Conservation (phyloP, 2,797 vertebrate genomes). For the Tokudaia muenninki region DNA sequence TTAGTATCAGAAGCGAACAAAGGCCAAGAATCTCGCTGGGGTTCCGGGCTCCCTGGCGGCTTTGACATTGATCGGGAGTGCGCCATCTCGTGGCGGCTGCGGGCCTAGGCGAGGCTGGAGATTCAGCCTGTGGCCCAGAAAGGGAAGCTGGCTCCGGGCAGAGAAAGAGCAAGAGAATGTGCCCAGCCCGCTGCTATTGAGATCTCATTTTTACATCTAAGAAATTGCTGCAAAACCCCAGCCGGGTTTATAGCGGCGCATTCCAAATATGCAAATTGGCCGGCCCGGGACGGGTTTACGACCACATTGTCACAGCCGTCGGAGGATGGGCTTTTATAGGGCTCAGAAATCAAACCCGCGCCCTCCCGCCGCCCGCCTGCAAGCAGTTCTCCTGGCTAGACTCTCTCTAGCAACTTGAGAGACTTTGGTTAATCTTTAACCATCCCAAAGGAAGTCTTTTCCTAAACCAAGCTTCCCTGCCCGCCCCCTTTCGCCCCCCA, state of each 20-base stretch:
- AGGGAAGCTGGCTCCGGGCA: constrained; percentile 62
- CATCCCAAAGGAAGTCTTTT: constrained; percentile 87
- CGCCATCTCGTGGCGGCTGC: constrained; percentile 95
- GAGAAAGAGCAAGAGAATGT: constrained; percentile 68
- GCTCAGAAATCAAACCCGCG: constrained; percentile 93
- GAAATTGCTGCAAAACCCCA: constrained; percentile 83
- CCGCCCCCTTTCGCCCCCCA: constrained; percentile 86
- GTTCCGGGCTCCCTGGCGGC: constrained; percentile 90
- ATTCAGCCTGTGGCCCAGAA: constrained; percentile 30
- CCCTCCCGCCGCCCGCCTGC: constrained; percentile 92
- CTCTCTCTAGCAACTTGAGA: constrained; percentile 88
- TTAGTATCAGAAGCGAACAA: constrained; percentile 90
- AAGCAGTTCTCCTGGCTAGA: constrained; percentile 89
- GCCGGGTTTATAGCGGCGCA: constrained; percentile 91
- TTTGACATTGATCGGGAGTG: constrained; percentile 99
- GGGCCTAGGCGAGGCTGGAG: constrained; percentile 58
- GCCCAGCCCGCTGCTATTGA: constrained; percentile 83
- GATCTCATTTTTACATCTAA: constrained; percentile 85
- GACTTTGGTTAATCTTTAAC: constrained; percentile 90
- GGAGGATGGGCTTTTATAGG: constrained; percentile 96
- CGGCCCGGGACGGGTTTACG: constrained; percentile 95
- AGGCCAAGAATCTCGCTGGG: constrained; percentile 88
- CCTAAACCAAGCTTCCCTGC: constrained; percentile 87
- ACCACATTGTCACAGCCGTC: constrained; percentile 95
- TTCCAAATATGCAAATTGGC: constrained; percentile 94